Evolutionary conservation across 53 echinoderm and acorn worm species (phyloP).

Genomic region (Echinarachnius parma): DNA sequence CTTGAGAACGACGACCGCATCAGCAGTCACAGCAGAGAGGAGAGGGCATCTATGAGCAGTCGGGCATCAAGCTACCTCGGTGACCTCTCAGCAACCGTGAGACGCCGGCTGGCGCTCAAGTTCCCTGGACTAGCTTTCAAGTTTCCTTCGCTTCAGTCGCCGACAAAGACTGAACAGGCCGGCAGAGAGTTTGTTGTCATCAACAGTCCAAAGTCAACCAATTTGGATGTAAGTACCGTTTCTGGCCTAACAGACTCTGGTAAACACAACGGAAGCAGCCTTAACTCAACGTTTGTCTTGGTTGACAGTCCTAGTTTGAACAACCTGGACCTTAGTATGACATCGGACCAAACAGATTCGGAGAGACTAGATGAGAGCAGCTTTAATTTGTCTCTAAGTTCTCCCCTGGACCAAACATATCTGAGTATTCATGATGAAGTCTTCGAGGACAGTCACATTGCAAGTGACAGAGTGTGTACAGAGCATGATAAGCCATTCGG

Average conservation of each 20-base stretch:
- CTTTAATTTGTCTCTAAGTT: no score
- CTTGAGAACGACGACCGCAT: constrained; percentile 9
- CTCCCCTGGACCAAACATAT: no score
- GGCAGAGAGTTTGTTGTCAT: constrained; percentile 16
- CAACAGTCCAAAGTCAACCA: constrained; percentile 14
- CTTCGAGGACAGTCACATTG: no score
- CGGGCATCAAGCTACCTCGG: constrained; percentile 20
- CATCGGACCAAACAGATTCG: no score
- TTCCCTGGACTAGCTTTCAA: constrained; percentile 19
- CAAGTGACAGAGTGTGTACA: no score
- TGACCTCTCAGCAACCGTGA: constrained; percentile 16
- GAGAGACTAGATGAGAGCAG: no score
- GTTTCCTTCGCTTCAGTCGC: neutral
- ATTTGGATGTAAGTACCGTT: constrained; percentile 23
- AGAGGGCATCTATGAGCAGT: constrained; percentile 3
- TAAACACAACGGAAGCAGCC: constrained; percentile 12
- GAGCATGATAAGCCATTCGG: no score
- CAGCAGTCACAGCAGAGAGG: constrained; percentile 11
- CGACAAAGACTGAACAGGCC: neutral
- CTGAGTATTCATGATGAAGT: no score
- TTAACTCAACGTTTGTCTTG: no score
- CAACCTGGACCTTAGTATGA: no score
- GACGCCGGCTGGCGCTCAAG: constrained; percentile 22
- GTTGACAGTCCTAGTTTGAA: constrained; percentile 2
- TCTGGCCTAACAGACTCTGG: constrained; percentile 8